Percentiles rank a stretch among this genome's conserved stretches.
Conservation (phyloP, 2,888 invertebrate species). For the Taphrorychus bicolor region DNA sequence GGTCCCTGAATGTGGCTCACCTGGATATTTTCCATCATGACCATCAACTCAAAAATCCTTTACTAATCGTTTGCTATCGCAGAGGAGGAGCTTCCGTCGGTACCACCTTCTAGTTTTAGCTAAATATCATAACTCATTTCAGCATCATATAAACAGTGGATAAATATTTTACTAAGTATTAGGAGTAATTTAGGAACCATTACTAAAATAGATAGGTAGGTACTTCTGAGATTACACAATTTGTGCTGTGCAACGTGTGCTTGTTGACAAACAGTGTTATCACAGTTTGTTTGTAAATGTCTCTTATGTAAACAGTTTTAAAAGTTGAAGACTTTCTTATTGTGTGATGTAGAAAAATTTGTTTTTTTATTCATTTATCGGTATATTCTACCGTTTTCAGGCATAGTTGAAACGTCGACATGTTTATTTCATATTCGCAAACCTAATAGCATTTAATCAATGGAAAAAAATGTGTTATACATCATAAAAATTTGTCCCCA, state of each 20-base stretch:
- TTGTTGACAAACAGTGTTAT: background rate
- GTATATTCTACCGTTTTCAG: too few relatives aligned
- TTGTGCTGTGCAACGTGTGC: background rate
- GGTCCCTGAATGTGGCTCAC: background rate
- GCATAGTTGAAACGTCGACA: too few relatives aligned
- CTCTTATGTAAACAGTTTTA: background rate
- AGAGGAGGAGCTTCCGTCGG: background rate
- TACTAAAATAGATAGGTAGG: background rate
- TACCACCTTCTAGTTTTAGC: background rate
- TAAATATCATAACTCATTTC: background rate
- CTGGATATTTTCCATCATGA: background rate
- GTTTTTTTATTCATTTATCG: background rate
- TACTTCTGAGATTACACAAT: background rate
- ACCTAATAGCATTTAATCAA: too few relatives aligned
- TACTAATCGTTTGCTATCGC: background rate
- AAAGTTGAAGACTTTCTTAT: background rate
- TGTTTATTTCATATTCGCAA: too few relatives aligned
- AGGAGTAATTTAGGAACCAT: background rate
- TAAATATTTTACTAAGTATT: background rate
- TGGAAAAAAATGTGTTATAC: too few relatives aligned
- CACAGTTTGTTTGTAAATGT: background rate
- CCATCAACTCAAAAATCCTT: background rate
- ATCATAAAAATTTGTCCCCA: too few relatives aligned
- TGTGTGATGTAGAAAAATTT: background rate
- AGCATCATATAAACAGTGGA: background rate